Base-by-base conservation (phyloP, 2,113 vertebrate species). In the Sinocyclocheilus anshuiensis region DNA sequence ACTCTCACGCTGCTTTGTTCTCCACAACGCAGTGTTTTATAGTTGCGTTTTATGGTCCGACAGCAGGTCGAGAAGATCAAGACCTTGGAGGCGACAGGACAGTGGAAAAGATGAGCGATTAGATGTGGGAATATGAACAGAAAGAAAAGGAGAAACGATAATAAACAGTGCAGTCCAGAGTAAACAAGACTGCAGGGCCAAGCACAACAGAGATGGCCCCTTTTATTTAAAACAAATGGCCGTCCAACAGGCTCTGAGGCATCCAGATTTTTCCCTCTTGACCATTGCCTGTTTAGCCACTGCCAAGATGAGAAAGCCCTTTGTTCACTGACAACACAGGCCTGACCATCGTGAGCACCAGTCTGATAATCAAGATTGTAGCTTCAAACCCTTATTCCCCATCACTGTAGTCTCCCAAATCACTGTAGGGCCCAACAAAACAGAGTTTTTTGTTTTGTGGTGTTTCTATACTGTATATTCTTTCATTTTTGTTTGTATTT, bases 201-300 rank as follows among this genome's bases (percentile, higher is more conserved):
- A 88, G 63, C 42, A 48, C 81, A 83, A 77, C 57, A 71, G 29
- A 81, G 53, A 74, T 65, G 24, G 74, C 55, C 22, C 71, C 76
- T 72, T 84, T 81, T 77, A 87, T 84, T 81, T 77, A 83, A 86
- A 84, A 82, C 77, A 84, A 87, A 87, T 57, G 81, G 61, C 67
- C 10, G 9, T 72, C 84, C 75, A 71, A 29, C 67, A 61, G 24
- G 42, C 84, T 84, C 65, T 4, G 11, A 86, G 85, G 81, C 84
- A 42, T 83, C 26, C 63, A 63, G 78, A 63, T 50, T 22, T 26
- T 26, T 10, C 29, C 53, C 26, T 74, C 22, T 36, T 83, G 79
- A 42, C 84, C 63, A 11, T 39, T 42, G 71, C 26, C 57, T 75
- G 55, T 26, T 77, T 22, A 45, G 77, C 59, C 83, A 50, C 79